phyloP scores from a whole-genome alignment of 2,888 invertebrate genomes.

The Drosophila nr. medialis region DNA sequence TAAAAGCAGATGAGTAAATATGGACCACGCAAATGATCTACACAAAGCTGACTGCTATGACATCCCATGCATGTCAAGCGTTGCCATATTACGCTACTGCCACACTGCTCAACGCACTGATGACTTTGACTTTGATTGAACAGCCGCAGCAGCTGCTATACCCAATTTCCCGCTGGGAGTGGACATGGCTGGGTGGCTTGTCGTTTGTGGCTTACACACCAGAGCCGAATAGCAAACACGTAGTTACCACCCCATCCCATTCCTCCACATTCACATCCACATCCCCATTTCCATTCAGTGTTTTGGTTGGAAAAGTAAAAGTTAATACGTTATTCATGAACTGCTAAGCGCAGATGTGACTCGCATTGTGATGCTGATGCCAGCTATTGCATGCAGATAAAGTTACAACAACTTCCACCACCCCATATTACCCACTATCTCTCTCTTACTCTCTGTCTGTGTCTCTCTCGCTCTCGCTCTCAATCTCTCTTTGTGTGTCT shows the following conservation, averaged over 20 bases:
- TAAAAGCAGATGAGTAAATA: not conserved
- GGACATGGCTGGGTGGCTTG: not conserved
- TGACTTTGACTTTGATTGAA: conserved; percentile 66
- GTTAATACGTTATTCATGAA: conserved; percentile 82
- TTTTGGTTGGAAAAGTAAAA: conserved; percentile 61
- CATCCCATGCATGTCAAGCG: conserved; percentile 3
- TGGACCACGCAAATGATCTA: conserved; percentile 2
- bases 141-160: conserved; percentile 35
- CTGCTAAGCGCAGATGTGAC: conserved; percentile 81
- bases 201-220: conserved; percentile 1
- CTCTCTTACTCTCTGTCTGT: not conserved
- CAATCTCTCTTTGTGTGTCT: not conserved
- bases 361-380: conserved; percentile 67
- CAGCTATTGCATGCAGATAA: conserved; percentile 45
- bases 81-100: conserved; percentile 23
- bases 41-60: conserved; percentile 18
- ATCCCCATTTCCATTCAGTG: not conserved
- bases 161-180: not conserved
- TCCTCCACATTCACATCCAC: not conserved
- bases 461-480: not conserved
- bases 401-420: conserved; percentile 19
- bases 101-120: conserved; percentile 12
- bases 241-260: conserved; percentile 10
- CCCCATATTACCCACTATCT: not conserved
- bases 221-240: conserved; percentile 50